These are phyloP conservation scores for Armadillidium nasatum DNA, from an alignment of 1,140 invertebrate species.

Conservation along the genomic window DNA sequence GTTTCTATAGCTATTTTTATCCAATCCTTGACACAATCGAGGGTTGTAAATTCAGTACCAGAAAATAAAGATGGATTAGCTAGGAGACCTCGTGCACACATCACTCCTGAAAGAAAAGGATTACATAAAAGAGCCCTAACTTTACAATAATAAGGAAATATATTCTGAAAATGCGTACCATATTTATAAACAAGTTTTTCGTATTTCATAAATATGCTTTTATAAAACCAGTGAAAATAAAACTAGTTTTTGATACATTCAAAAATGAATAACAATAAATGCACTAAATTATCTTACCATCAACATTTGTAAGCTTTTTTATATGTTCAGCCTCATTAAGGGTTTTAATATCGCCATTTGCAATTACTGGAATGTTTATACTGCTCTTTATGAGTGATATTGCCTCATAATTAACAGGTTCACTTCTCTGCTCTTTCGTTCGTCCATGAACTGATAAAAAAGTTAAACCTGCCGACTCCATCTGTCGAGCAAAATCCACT, in stretches of 20 bases:
- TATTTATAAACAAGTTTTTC: too few relatives aligned
- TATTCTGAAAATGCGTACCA: too few relatives aligned
- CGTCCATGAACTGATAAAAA: constrained; percentile 86
- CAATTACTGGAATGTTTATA: constrained; percentile 73
- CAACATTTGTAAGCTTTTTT: constrained; percentile 62
- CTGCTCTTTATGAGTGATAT: constrained; percentile 68
- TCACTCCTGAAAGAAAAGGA: constrained; percentile 59
- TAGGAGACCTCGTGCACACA: constrained; percentile 83
- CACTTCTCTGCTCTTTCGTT: constrained; percentile 69
- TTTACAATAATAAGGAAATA: too few relatives aligned
- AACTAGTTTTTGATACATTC: not conserved
- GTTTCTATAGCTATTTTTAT: constrained; percentile 63
- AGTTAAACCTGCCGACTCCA: constrained; percentile 77
- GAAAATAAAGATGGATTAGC: constrained; percentile 85
- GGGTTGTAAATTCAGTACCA: constrained; percentile 63
- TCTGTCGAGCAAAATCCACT: constrained; percentile 66
- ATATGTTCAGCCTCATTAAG: constrained; percentile 66
- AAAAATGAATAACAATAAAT: too few relatives aligned
- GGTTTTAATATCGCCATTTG: constrained; percentile 80
- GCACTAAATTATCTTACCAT: constrained; percentile 57
- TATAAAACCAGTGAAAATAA: too few relatives aligned
- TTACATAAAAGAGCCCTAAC: not conserved
- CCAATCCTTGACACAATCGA: constrained; percentile 79
- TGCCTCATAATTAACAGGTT: constrained; percentile 65
- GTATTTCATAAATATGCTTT: too few relatives aligned